phyloP scores from a whole-genome alignment of 2,797 vertebrate genomes.

The Crocidura indochinensis region DNA sequence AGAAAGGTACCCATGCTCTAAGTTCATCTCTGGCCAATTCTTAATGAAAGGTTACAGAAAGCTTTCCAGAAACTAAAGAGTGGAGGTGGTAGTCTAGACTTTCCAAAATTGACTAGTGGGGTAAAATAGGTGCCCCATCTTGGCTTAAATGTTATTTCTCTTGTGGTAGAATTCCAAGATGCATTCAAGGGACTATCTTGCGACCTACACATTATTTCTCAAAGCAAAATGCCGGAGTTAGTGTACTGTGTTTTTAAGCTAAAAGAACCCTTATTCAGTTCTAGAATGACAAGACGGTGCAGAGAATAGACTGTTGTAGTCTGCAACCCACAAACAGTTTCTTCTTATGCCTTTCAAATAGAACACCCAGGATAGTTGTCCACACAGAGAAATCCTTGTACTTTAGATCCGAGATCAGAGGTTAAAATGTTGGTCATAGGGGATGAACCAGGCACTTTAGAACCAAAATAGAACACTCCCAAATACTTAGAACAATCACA shows the following conservation, averaged over 20 bases:
- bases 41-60: conserved; percentile 55
- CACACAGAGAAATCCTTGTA: conserved; percentile 66
- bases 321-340: conserved; percentile 60
- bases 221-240: conserved; percentile 62
- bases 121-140: conserved; percentile 62
- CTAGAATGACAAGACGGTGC: conserved; percentile 42
- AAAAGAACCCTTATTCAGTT: conserved; percentile 66
- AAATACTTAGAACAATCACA: conserved; percentile 65
- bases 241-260: conserved; percentile 36
- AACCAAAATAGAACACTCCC: conserved; percentile 61
- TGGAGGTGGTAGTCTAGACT: neutral
- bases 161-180: conserved; percentile 66
- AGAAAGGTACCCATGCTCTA: conserved; percentile 51
- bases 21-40: conserved; percentile 26
- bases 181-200: conserved; percentile 23
- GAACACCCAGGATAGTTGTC: conserved; percentile 53
- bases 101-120: conserved; percentile 38
- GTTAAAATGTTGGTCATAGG: conserved; percentile 70
- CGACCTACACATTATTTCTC: conserved; percentile 34
- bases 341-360: conserved; percentile 67
- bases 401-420: conserved; percentile 76
- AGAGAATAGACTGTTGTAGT: conserved; percentile 60
- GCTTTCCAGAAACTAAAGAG: conserved; percentile 33
- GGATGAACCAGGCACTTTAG: conserved; percentile 66
- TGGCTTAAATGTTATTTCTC: conserved; percentile 58